Conservation (phyloP, 1,140 invertebrate genomes). For the Panagrolaimus sp. region DNA sequence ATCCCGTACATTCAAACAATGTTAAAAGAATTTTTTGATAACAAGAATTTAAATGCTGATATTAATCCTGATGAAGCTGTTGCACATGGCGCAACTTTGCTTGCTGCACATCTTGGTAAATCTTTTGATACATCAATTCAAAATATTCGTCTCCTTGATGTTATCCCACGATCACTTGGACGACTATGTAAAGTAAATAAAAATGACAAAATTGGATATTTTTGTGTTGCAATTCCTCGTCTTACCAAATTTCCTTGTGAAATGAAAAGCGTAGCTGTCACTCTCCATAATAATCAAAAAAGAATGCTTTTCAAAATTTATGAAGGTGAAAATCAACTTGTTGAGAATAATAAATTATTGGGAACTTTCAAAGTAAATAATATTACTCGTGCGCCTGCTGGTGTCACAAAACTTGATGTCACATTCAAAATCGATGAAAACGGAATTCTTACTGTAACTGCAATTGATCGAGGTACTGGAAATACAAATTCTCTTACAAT, state of each 20-base stretch:
- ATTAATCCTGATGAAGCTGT: slow-evolving; percentile 58
- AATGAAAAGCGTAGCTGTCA: not conserved
- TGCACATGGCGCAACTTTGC: slow-evolving; percentile 63
- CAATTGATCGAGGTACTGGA: not conserved
- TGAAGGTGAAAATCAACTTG: not conserved
- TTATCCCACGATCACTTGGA: not conserved
- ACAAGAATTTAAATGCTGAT: slow-evolving; percentile 84
- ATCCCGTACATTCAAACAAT: slow-evolving; percentile 78
- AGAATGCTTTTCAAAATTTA: not conserved
- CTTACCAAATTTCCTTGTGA: not conserved
- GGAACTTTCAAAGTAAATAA: not conserved
- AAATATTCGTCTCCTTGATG: not conserved
- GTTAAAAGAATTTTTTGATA: slow-evolving; percentile 70
- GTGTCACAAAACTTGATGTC: not conserved
- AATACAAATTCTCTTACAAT: too few relatives aligned
- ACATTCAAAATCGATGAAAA: not conserved
- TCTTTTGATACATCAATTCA: slow-evolving; percentile 69
- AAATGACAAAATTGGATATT: not conserved
- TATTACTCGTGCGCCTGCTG: not conserved
- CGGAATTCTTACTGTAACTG: not conserved
- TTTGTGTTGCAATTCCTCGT: slow-evolving; percentile 54
- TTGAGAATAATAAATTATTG: not conserved
- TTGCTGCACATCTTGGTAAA: slow-evolving; percentile 72
- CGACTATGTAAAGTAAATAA: not conserved
- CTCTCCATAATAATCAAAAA: not conserved